Evolutionary conservation across 2,797 vertebrate genomes (phyloP).

Genomic region (Hypotaenidia okinawae): DNA sequence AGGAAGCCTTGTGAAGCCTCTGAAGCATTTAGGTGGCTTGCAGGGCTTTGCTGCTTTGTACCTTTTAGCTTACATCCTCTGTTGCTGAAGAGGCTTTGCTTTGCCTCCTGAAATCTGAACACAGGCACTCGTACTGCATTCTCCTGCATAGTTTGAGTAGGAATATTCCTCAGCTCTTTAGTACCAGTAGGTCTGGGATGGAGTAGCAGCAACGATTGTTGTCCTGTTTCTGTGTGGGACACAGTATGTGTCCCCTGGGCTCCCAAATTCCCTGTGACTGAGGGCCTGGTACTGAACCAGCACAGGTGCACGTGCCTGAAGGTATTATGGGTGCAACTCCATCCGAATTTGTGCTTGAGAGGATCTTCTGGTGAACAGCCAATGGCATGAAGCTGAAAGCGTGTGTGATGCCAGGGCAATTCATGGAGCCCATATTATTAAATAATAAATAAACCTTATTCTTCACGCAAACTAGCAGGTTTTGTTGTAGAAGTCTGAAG

Average conservation of each 20-base stretch:
- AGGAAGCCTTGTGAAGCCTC: not conserved
- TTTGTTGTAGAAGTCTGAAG: not conserved
- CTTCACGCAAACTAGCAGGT: fast-evolving
- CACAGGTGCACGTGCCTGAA: fast-evolving
- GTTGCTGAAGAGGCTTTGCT: not conserved
- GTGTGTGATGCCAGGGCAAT: not conserved
- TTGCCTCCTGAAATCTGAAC: not conserved
- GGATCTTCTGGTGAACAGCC: not conserved
- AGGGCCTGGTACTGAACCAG: not conserved
- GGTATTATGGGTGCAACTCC: not conserved
- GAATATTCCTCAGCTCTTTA: not conserved
- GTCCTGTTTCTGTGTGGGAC: not conserved
- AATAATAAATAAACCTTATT: not conserved
- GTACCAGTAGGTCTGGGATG: not conserved
- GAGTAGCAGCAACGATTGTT: not conserved
- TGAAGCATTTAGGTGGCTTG: not conserved
- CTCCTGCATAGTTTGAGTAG: not conserved
- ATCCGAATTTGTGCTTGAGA: not conserved
- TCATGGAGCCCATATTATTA: fast-evolving
- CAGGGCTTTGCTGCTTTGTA: not conserved
- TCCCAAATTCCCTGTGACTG: not conserved
- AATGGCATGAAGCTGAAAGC: not conserved
- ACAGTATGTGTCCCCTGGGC: fast-evolving
- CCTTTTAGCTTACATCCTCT: not conserved
- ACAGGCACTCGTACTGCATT: not conserved